A percentile compares a stretch with the other conserved stretches of the same genome.
These are phyloP conservation scores for Coluber constrictor DNA, from an alignment of 2,797 vertebrate species.

Conservation along the genomic window DNA sequence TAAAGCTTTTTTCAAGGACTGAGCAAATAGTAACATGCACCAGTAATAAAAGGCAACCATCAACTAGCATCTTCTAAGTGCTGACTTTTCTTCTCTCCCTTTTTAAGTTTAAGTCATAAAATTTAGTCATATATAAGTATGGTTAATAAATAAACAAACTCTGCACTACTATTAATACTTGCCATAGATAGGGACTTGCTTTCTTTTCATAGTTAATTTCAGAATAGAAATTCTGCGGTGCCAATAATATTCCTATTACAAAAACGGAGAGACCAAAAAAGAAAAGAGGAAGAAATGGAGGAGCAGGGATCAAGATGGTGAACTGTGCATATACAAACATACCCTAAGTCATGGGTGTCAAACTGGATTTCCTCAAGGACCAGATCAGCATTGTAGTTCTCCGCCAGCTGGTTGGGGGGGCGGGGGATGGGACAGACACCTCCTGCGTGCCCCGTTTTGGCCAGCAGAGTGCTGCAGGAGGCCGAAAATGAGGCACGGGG, in stretches of 20 bases:
- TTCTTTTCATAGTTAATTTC: not conserved
- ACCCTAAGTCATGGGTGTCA: too few species aligned
- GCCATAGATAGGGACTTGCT: not conserved
- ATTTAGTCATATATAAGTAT: not conserved
- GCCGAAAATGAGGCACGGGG: too few species aligned
- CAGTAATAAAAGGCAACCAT: too few species aligned
- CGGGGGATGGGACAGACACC: too few species aligned
- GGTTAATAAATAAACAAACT: not conserved
- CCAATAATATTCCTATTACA: not conserved
- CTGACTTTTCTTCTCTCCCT: too few species aligned
- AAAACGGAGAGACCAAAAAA: not conserved
- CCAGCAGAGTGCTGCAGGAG: too few species aligned
- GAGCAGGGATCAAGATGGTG: not conserved
- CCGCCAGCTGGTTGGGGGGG: accelerated
- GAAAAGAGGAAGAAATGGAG: not conserved
- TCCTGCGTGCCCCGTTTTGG: too few species aligned
- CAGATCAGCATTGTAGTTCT: too few species aligned
- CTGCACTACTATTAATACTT: not conserved
- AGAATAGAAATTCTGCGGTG: not conserved
- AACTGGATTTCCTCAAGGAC: too few species aligned
- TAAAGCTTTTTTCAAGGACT: too few species aligned
- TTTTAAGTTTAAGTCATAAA: not conserved
- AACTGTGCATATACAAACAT: not conserved
- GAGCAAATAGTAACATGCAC: too few species aligned
- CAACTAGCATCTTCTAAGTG: too few species aligned